Percentiles rank a stretch among this genome's conserved stretches.
phyloP scores from a whole-genome alignment of 1,140 invertebrate species.

The Solen grandis region DNA sequence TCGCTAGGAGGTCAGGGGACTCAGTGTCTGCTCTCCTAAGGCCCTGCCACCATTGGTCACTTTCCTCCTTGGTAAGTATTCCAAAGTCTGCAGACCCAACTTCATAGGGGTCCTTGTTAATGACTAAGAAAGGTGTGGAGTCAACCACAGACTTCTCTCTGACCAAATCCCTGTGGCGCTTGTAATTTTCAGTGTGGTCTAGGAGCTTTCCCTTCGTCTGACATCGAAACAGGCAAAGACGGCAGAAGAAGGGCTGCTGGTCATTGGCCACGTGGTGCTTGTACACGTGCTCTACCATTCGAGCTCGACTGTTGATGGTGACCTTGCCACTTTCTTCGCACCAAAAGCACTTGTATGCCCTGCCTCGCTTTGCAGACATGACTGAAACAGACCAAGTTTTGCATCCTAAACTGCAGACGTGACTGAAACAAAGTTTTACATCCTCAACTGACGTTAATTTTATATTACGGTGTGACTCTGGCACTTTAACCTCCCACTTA shows the following conservation, averaged over 20 bases:
- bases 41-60: background rate
- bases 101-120: background rate
- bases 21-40: too few species aligned
- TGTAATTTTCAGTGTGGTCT: background rate
- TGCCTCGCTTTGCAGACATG: background rate
- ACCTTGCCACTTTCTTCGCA: background rate
- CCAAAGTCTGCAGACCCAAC: background rate
- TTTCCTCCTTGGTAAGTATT: background rate
- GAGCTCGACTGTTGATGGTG: background rate
- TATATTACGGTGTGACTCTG: background rate
- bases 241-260: background rate
- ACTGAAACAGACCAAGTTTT: background rate
- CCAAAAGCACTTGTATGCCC: background rate
- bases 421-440: background rate
- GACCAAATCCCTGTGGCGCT: background rate
- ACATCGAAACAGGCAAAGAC: background rate
- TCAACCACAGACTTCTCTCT: background rate
- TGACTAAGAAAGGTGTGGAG: background rate
- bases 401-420: too few species aligned
- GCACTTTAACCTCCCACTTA: background rate
- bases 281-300: background rate
- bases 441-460: background rate
- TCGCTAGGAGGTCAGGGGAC: too few species aligned
- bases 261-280: background rate
- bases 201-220: background rate